Base-by-base conservation (phyloP, 2,888 invertebrate genomes). In the Thalpophila matura region DNA sequence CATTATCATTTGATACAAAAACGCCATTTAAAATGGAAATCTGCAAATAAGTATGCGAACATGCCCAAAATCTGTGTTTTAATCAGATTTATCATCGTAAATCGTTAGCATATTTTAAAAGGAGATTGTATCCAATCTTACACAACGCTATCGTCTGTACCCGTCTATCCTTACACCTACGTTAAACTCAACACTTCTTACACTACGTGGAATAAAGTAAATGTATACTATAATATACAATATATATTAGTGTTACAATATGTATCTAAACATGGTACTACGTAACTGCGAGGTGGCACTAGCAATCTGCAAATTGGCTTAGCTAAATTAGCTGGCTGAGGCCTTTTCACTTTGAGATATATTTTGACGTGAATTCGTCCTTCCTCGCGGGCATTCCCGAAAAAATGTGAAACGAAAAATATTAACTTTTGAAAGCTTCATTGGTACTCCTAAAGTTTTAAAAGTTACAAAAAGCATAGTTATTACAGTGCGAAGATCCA, bases 231-330 rank as follows among this genome's bases (percentile, higher is more conserved):
- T 66, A 79, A 53, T 71, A 68, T 67, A 58, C 61, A 77, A 58
- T 67, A 78, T 81, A 80, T 78, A 82, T 78, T 79, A 81, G 81
- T 85, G 80, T 80, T 77, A 80, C 77, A 82, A 80, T 82, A 80
- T 84, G 83, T 82, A 76, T 75, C 86, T 89, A 90, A 81, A 82
- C 79, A 87, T 87, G 88, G 87, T 89, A 89, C 86, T 89, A 90
- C 77, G 84, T 84, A 86, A 88, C 86, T 93, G 93, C 93, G 93
- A 93, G 93, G 93, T 93, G 90, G 89, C 86, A 84, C 89, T 88
- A 88, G 85, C 87, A 88, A 88, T 84, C 86, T 89, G 89, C 87
- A 71, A 82, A 86, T 84, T 81, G 88, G 86, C 86, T 86, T 82
- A 84, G 74, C 81, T 85, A 85, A 57, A 56, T 50, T 38, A 50